Percentiles rank a stretch among this genome's conserved stretches.
Conservation (phyloP, 2,888 invertebrate genomes). For the Cephus sareptanus region DNA sequence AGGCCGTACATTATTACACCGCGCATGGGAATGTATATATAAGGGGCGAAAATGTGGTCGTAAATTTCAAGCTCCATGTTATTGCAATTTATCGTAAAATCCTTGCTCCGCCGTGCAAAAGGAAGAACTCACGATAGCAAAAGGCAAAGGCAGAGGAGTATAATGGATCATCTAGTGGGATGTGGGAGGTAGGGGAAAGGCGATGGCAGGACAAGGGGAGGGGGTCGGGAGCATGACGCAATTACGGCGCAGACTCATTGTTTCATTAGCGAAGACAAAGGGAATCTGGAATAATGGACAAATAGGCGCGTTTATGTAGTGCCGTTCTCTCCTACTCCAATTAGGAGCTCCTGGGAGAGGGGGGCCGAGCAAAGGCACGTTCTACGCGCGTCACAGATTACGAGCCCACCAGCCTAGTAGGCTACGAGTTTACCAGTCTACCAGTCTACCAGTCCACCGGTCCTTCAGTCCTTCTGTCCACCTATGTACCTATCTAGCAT, state of each 20-base stretch:
- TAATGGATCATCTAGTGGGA: not conserved
- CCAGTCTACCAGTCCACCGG: not conserved
- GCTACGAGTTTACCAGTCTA: not conserved
- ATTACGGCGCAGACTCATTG: conserved; percentile 66
- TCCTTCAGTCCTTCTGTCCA: not conserved
- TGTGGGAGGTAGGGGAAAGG: not conserved
- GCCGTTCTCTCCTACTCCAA: conserved; percentile 58
- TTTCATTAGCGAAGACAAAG: conserved; percentile 66
- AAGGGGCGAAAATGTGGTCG: not conserved
- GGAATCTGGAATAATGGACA: conserved; percentile 66
- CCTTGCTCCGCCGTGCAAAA: not conserved
- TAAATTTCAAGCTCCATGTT: not conserved
- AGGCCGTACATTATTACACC: not conserved
- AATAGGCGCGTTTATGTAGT: conserved; percentile 65
- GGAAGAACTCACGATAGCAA: not conserved
- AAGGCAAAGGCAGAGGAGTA: not conserved
- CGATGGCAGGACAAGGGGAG: conserved; percentile 3
- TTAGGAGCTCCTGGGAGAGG: conserved; percentile 54
- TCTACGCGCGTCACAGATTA: conserved; percentile 28
- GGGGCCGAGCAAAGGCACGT: conserved; percentile 49
- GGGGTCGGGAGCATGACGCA: conserved; percentile 43
- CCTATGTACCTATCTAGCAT: not conserved
- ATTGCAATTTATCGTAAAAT: not conserved
- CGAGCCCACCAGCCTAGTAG: not conserved
- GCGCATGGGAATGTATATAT: not conserved